A percentile compares a stretch with the other conserved stretches of the same genome.
phyloP scores from a whole-genome alignment of 1,140 invertebrate species.

The Drosophila albomicans region DNA sequence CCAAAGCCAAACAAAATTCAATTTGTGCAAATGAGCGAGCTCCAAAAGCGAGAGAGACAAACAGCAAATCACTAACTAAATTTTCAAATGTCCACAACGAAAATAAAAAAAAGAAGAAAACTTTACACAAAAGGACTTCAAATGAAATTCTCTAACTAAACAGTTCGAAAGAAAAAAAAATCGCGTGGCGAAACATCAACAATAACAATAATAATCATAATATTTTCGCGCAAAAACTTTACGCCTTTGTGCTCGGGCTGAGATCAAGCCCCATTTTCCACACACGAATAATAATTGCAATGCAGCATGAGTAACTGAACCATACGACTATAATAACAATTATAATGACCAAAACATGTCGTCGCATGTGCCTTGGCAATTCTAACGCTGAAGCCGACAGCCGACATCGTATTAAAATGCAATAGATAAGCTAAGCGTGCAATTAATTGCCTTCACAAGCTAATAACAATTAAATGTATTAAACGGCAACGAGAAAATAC shows the following conservation, averaged over 20 bases:
- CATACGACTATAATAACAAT: constrained; percentile 46
- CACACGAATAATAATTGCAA: constrained; percentile 63
- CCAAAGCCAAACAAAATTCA: constrained; percentile 73
- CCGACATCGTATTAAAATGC: constrained; percentile 68
- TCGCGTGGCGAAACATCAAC: background rate
- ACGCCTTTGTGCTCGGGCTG: background rate
- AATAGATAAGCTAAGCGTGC: constrained; percentile 73
- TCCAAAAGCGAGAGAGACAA: constrained; percentile 3
- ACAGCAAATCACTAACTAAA: background rate
- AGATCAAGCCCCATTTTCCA: constrained; percentile 26
- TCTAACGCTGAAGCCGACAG: constrained; percentile 25
- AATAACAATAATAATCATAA: background rate
- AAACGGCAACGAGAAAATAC: background rate
- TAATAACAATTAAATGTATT: constrained; percentile 2
- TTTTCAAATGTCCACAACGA: constrained; percentile 4
- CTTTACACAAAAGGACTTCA: background rate
- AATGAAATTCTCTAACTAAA: background rate
- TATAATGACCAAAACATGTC: constrained; percentile 79
- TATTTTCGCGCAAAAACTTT: background rate
- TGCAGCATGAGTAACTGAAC: constrained; percentile 39
- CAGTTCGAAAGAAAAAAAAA: background rate
- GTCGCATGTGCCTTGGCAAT: constrained; percentile 55
- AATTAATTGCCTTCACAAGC: constrained; percentile 61
- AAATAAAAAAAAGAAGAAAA: background rate
- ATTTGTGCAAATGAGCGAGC: constrained; percentile 74